Percentiles rank a stretch among this genome's conserved stretches.
These are phyloP conservation scores for Oreonectes daqikongensis DNA, from an alignment of 2,797 vertebrate genomes.

Conservation along the genomic window DNA sequence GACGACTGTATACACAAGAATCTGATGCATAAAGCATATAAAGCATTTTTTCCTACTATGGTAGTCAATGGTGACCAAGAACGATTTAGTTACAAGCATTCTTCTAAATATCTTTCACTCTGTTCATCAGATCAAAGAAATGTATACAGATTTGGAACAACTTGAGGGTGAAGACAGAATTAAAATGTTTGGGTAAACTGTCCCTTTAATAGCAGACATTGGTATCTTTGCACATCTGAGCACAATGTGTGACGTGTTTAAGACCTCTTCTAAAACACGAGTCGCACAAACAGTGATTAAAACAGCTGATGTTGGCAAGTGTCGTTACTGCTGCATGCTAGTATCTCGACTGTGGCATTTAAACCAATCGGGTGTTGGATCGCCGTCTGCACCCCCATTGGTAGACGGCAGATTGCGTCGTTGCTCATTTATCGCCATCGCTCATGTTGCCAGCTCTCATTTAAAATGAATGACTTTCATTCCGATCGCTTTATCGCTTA, in stretches of 20 bases:
- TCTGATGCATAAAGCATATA: too few relatives aligned
- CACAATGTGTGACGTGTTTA: not conserved
- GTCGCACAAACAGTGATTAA: not conserved
- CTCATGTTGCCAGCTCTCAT: slow-evolving; percentile 1
- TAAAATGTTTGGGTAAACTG: too few relatives aligned
- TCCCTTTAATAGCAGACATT: not conserved
- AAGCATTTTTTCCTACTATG: too few relatives aligned
- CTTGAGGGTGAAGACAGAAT: too few relatives aligned
- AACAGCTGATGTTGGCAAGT: not conserved
- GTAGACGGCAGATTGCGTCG: slow-evolving; percentile 1
- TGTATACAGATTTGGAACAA: too few relatives aligned
- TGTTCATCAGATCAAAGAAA: too few relatives aligned
- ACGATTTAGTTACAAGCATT: too few relatives aligned
- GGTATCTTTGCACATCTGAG: not conserved
- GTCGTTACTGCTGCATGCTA: not conserved
- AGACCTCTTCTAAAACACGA: too few relatives aligned
- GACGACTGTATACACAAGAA: too few relatives aligned
- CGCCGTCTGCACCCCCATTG: not conserved
- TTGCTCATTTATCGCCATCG: slow-evolving; percentile 8
- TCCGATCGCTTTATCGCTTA: not conserved
- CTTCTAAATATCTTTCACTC: too few relatives aligned
- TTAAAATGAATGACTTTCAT: slow-evolving; percentile 5
- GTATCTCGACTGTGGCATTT: not conserved
- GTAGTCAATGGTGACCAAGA: too few relatives aligned
- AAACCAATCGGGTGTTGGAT: not conserved